Percentiles rank a stretch among this genome's conserved stretches.
Conservation (phyloP, 2,797 vertebrate genomes). For the Ciconia nigra region DNA sequence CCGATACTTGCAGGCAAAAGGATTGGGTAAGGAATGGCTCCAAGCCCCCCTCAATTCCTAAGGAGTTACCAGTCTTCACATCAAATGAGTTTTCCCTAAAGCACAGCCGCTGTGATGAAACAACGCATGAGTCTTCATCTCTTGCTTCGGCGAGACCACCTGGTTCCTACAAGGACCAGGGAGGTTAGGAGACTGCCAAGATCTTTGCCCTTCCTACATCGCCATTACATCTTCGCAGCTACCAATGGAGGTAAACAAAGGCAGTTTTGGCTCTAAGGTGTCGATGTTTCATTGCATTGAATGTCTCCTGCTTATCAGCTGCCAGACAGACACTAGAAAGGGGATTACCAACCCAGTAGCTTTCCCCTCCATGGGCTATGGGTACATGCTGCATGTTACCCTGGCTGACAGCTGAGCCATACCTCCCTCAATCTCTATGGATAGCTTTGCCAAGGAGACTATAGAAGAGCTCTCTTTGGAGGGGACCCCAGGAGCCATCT, state of each 20-base stretch:
- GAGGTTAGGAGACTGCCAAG: not conserved
- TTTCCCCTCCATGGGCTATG: not conserved
- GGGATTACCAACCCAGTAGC: not conserved
- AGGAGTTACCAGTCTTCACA: not conserved
- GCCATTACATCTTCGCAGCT: not conserved
- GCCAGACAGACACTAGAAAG: not conserved
- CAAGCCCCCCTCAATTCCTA: rapidly evolving
- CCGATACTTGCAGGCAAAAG: not conserved
- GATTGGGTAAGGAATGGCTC: not conserved
- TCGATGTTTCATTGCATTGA: not conserved
- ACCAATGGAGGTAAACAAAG: not conserved
- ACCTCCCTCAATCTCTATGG: not conserved
- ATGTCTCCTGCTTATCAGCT: not conserved
- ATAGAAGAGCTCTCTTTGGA: not conserved
- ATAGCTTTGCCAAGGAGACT: not conserved
- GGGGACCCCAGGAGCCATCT: not conserved
- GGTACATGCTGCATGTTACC: rapidly evolving
- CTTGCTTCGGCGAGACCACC: not conserved
- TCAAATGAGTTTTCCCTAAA: not conserved
- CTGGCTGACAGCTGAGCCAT: not conserved
- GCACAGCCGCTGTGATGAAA: rapidly evolving
- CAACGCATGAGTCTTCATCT: rapidly evolving
- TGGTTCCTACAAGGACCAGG: not conserved
- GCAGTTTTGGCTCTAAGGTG: not conserved
- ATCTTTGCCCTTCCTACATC: not conserved